Conservation (phyloP, 2,888 invertebrate species). For the Melieria crassipennis region DNA sequence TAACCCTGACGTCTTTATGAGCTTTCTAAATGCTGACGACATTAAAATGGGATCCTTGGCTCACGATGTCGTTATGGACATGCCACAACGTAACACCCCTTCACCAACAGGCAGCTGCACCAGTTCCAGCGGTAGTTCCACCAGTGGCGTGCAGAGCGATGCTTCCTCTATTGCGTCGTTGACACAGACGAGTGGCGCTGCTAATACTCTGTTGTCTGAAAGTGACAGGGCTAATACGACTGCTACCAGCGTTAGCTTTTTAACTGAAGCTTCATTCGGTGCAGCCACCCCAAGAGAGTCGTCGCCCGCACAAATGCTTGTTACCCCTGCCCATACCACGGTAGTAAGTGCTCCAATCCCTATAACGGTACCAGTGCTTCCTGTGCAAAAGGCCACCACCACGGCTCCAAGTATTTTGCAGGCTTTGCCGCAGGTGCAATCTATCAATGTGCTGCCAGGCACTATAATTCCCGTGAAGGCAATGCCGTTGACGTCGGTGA, state of each 20-base stretch:
- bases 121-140: slow-evolving; percentile 54
- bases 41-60: slow-evolving; percentile 49
- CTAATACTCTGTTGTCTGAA: too few relatives aligned
- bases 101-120: slow-evolving; percentile 59
- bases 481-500: slow-evolving; percentile 47
- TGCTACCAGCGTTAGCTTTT: too few relatives aligned
- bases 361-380: slow-evolving; percentile 39
- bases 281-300: too few relatives aligned
- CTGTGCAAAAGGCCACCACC: slow-evolving; percentile 55
- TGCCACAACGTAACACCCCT: slow-evolving; percentile 55
- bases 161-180: slow-evolving; percentile 45
- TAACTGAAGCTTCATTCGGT: too few relatives aligned
- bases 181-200: slow-evolving; percentile 1
- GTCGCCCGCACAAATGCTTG: too few relatives aligned
- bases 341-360: slow-evolving; percentile 28
- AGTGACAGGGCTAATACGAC: too few relatives aligned
- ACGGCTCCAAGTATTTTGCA: slow-evolving; percentile 30
- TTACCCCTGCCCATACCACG: slow-evolving; percentile 5
- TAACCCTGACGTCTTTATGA: slow-evolving; percentile 59
- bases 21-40: slow-evolving; percentile 52
- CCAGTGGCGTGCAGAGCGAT: slow-evolving; percentile 57
- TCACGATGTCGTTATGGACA: slow-evolving; percentile 37
- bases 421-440: slow-evolving; percentile 33
- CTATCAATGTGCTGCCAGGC: slow-evolving; percentile 48
- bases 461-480: slow-evolving; percentile 55